Base-by-base conservation (phyloP, 2,888 invertebrate species). In the Lagria hirta region DNA sequence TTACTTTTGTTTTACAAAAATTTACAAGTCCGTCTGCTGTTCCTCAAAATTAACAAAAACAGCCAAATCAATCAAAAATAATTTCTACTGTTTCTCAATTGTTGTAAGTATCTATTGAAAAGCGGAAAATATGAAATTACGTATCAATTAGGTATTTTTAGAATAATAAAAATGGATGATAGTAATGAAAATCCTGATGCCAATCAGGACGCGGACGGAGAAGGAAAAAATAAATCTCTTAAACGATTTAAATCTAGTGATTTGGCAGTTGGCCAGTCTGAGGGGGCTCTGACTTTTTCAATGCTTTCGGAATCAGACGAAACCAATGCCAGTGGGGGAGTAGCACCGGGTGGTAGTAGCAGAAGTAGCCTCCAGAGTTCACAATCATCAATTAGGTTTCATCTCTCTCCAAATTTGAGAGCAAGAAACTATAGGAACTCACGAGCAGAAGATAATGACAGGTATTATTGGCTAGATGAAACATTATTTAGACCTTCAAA, bases 191-290 rank as follows among this genome's bases (percentile, higher is more conserved):
- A 55, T 46, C 54, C 51, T 41, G 56, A 55, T 24, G 52, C 49
- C 38, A 45, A 28, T 21, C 36, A 48, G 17, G 48, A 42, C 48
- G 24, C 26, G 2, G 21, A 15, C 8, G 6, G 16, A n/a, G 24
- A 18, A 2, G 45, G 41, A 32, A 29, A 40, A n/a, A 44, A 46
- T 4, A 45, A 43, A 24, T 27, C 47, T 10, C 37, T 51, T 8
- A 68, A 69, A 55, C 58, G 68, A 24, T 49, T 68, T 23, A 66
- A 64, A 55, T 66, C 63, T 33, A 62, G 59, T 35, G 46, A 42
- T 36, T 40, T 28, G 0, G 36, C 27, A 3, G 6, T 37, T 3
- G 58, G 55, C 28, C 49, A 45, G 36, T 52, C 54, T n/a, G 58
- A 61, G 28, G 61, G 62, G 32, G 57, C 54, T 10, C 61, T 58